A percentile compares a stretch with the other conserved stretches of the same genome.
These are phyloP conservation scores for Circaetus gallicus DNA, from an alignment of 2,113 vertebrate genomes.

Conservation along the genomic window DNA sequence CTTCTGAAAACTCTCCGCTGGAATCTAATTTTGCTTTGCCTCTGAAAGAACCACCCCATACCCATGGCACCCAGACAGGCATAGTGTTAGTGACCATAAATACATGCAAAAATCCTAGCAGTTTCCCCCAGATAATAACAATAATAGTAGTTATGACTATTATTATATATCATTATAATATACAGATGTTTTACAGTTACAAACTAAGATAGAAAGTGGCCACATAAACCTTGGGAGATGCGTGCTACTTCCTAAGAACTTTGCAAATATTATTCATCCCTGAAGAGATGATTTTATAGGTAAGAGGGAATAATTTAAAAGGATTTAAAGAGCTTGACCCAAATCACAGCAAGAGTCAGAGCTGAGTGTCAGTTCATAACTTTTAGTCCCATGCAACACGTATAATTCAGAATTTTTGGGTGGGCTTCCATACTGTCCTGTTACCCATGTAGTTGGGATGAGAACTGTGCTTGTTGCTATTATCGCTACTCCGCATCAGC, in stretches of 20 bases:
- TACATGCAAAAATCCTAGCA: not conserved
- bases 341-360: not conserved
- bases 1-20: not conserved
- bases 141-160: not conserved
- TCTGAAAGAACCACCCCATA: not conserved
- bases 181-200: not conserved
- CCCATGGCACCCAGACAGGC: not conserved
- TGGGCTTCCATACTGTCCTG: not conserved
- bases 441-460: rapidly evolving
- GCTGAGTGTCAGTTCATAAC: not conserved
- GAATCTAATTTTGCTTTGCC: not conserved
- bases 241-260: not conserved
- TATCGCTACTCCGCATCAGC: not conserved
- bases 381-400: not conserved
- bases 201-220: not conserved
- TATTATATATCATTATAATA: not conserved
- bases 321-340: not conserved
- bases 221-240: not conserved
- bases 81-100: not conserved
- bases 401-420: not conserved
- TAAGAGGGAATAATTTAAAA: not conserved
- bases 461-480: not conserved
- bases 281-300: not conserved
- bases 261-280: not conserved
- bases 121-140: not conserved